A percentile compares a stretch with the other conserved stretches of the same genome.
These are phyloP conservation scores for Temnothorax rugatulus DNA, from an alignment of 2,888 invertebrate species.

Conservation along the genomic window DNA sequence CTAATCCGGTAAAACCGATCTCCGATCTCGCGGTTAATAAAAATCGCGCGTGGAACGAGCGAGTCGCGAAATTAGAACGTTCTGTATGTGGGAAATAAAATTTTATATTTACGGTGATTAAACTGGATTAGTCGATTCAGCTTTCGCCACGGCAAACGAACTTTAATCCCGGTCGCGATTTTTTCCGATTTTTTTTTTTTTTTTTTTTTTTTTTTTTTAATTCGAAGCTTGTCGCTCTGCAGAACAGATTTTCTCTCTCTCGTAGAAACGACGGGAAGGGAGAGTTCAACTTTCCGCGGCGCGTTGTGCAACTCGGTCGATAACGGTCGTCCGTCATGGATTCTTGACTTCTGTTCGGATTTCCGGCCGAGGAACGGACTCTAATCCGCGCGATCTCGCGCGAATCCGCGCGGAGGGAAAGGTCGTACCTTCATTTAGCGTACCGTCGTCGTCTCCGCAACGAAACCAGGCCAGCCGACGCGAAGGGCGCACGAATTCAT, in stretches of 20 bases:
- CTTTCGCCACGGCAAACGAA: slow-evolving; percentile 26
- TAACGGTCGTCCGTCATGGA: background rate
- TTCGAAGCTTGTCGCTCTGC: background rate
- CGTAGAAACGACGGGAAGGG: background rate
- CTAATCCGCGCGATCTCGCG: slow-evolving; percentile 69
- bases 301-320: background rate
- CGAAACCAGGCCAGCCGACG: slow-evolving; percentile 73
- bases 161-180: slow-evolving; percentile 27
- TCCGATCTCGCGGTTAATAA: slow-evolving; percentile 23
- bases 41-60: slow-evolving; percentile 22
- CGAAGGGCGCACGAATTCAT: slow-evolving; percentile 77
- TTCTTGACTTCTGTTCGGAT: slow-evolving; percentile 50
- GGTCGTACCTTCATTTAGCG: slow-evolving; percentile 75
- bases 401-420: slow-evolving; percentile 65
- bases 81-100: slow-evolving; percentile 28
- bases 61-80: slow-evolving; percentile 25
- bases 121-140: slow-evolving; percentile 44
- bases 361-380: slow-evolving; percentile 59
- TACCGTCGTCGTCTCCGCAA: slow-evolving; percentile 67
- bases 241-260: background rate
- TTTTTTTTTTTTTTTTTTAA: slow-evolving; percentile 41
- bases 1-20: slow-evolving; percentile 9
- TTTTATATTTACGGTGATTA: slow-evolving; percentile 48
- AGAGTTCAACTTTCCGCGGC: slow-evolving; percentile 4
- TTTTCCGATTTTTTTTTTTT: slow-evolving; percentile 27